These are phyloP conservation scores for Leiothrix lutea DNA, from an alignment of 2,113 vertebrate species.

Conservation along the genomic window DNA sequence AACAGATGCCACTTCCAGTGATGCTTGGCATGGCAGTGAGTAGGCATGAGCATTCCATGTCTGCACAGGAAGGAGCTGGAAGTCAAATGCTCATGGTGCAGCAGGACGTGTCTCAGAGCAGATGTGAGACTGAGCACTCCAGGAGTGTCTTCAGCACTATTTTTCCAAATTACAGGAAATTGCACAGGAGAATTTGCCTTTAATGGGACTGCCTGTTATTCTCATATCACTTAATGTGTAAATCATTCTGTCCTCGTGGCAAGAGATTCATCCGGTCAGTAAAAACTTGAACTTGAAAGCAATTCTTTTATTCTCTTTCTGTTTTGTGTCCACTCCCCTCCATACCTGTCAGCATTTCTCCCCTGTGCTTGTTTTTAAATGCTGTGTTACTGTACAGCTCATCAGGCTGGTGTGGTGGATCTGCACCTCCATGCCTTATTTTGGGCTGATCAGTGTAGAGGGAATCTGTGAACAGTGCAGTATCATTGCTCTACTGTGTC, in stretches of 20 bases:
- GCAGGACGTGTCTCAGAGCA: neutral
- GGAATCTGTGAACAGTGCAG: neutral
- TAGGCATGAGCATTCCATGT: neutral
- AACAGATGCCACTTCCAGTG: neutral
- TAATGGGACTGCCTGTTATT: neutral
- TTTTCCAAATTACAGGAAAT: neutral
- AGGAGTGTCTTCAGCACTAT: neutral
- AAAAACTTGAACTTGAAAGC: neutral
- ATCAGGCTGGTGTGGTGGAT: neutral
- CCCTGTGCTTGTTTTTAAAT: neutral
- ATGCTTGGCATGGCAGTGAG: neutral
- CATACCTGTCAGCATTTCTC: neutral
- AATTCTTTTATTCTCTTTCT: neutral
- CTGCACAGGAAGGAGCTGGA: neutral
- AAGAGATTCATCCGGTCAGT: neutral
- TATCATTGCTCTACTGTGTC: neutral
- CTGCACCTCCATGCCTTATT: accelerated
- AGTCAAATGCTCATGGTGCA: neutral
- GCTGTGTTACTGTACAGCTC: neutral
- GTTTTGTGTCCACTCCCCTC: neutral
- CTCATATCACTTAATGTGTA: neutral
- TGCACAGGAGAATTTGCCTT: neutral
- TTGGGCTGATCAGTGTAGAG: neutral
- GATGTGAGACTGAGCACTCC: neutral
- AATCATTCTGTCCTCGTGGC: neutral